These are phyloP conservation scores for Dendrophyllia cribrosa DNA, from an alignment of 64 coral and sea anemone genomes.

Conservation along the genomic window DNA sequence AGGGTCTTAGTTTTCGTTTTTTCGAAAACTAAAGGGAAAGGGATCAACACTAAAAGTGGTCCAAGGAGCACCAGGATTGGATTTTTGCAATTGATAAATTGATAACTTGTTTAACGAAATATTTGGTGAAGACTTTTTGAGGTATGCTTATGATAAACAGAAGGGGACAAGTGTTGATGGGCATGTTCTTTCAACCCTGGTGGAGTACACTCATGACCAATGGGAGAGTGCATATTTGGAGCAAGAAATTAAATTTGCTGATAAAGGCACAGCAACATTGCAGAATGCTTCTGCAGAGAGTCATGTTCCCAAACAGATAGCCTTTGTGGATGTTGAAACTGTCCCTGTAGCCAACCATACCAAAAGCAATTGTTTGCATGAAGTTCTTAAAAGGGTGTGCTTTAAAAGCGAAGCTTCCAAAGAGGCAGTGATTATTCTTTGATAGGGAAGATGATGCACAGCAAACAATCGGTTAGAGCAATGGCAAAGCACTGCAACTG, in stretches of 20 bases:
- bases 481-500: not conserved
- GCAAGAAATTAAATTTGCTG: not conserved
- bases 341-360: not conserved
- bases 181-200: not conserved
- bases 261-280: not conserved
- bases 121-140: constrained; percentile 50
- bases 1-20: no score
- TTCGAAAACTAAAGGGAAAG: constrained; percentile 33
- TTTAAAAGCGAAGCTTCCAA: not conserved
- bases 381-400: not conserved
- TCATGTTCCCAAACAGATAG: constrained; percentile 23
- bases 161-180: constrained; percentile 64
- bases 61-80: constrained; percentile 10
- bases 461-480: not conserved
- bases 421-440: not conserved
- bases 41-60: constrained; percentile 12
- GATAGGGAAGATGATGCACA: constrained; percentile 8
- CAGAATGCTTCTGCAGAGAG: not conserved
- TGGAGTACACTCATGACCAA: constrained; percentile 34
- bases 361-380: not conserved
- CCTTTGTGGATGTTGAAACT: constrained; percentile 18
- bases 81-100: constrained; percentile 12
- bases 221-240: constrained; percentile 49
- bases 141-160: constrained; percentile 39
- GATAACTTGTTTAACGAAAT: constrained; percentile 46